Percentiles rank a stretch among this genome's conserved stretches.
Evolutionary conservation across 2,113 vertebrate genomes (phyloP).

Genomic region (Arvicanthis niloticus): DNA sequence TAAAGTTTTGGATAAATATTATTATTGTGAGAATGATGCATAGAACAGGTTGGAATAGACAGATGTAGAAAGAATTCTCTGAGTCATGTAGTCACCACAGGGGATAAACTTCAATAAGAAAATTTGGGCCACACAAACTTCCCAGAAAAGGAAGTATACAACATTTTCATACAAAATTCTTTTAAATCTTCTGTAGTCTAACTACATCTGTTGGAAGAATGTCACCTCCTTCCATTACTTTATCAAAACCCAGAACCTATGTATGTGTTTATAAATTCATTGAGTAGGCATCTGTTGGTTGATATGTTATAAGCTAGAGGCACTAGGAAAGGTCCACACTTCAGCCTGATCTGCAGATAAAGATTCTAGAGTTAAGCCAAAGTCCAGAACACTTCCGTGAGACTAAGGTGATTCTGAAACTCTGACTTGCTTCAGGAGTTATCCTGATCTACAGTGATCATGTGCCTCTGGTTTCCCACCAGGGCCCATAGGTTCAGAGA

Average conservation of each 20-base stretch:
- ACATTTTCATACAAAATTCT: neutral
- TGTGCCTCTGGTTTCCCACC: neutral
- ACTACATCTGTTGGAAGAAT: neutral
- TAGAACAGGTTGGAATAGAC: neutral
- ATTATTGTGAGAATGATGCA: neutral
- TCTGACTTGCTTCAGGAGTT: neutral
- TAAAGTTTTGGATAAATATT: neutral
- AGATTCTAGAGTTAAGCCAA: neutral
- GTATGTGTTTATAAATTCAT: neutral
- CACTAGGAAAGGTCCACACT: neutral
- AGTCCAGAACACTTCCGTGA: neutral
- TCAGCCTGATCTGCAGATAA: neutral
- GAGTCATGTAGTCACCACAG: neutral
- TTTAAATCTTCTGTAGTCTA: neutral
- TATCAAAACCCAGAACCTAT: neutral
- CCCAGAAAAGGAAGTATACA: neutral
- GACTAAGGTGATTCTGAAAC: neutral
- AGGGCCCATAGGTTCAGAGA: neutral
- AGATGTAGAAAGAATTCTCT: neutral
- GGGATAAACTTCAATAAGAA: neutral
- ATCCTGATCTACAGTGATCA: neutral
- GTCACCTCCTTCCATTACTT: neutral
- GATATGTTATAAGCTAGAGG: neutral
- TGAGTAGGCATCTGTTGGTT: neutral
- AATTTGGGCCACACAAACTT: neutral